phyloP scores from a whole-genome alignment of 2,113 vertebrate species.

The Recurvirostra avosetta region DNA sequence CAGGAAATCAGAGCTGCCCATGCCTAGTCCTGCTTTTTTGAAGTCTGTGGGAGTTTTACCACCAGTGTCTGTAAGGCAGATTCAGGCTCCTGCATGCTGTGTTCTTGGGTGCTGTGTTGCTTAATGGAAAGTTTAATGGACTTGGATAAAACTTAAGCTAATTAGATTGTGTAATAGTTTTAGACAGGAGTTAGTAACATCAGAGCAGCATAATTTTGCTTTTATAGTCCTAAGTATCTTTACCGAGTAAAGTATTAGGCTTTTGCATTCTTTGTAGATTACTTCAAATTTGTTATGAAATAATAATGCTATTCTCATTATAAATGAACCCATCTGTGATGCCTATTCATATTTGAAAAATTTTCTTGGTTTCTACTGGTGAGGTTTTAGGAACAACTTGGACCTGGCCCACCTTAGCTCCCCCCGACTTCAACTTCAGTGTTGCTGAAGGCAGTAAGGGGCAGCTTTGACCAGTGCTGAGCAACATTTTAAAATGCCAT shows the following conservation, averaged over 20 bases:
- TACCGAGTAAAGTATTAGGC: not conserved
- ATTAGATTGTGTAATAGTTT: not conserved
- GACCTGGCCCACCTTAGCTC: not conserved
- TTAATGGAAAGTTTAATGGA: slow-evolving; percentile 9
- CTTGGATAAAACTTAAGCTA: not conserved
- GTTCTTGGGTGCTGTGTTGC: not conserved
- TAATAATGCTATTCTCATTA: not conserved
- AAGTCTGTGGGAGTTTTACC: not conserved
- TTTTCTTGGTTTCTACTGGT: not conserved
- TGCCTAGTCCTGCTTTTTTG: not conserved
- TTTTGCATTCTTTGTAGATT: not conserved
- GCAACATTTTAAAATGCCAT: not conserved
- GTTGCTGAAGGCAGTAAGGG: not conserved
- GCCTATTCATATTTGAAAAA: not conserved
- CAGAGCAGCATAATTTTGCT: not conserved
- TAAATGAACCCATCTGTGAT: not conserved
- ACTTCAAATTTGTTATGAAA: not conserved
- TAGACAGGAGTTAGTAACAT: not conserved
- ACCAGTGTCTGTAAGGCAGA: not conserved
- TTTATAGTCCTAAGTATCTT: not conserved
- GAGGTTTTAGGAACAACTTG: not conserved
- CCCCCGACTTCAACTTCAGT: not conserved
- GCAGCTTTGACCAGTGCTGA: not conserved
- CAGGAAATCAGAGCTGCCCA: not conserved
- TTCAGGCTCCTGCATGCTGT: not conserved